Evolutionary conservation across 2,797 vertebrate genomes (phyloP).

Genomic region (Hipposideros larvatus): DNA sequence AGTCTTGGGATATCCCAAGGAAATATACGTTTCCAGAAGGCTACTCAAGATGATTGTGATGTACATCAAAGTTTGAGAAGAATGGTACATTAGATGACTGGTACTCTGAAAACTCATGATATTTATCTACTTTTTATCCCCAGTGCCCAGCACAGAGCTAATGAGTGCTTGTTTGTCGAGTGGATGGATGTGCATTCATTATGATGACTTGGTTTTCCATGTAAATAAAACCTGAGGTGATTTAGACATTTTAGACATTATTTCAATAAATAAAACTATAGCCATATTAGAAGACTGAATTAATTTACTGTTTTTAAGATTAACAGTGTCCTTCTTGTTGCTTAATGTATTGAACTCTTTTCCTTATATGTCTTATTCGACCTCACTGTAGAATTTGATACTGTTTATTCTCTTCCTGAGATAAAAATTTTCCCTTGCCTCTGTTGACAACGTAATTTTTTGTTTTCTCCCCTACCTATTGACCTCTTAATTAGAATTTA

Average conservation of each 20-base stretch:
- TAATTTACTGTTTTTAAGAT: not conserved
- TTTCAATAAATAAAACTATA: slow-evolving; percentile 27
- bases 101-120: not conserved
- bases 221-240: not conserved
- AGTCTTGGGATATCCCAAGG: not conserved
- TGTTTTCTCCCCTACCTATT: not conserved
- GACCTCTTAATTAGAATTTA: not conserved
- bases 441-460: not conserved
- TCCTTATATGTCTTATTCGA: not conserved
- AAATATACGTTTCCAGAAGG: not conserved
- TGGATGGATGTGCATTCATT: not conserved
- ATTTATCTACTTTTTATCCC: not conserved
- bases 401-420: not conserved
- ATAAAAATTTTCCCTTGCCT: not conserved
- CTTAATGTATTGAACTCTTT: not conserved
- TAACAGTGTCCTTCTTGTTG: not conserved
- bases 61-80: not conserved
- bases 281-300: not conserved
- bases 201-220: not conserved
- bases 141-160: not conserved
- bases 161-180: not conserved
- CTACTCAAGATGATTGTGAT: not conserved
- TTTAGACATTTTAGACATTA: not conserved
- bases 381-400: not conserved
- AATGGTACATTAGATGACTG: not conserved